Evolutionary conservation across 2,797 vertebrate genomes (phyloP), one percentile per base, ranked within the genome.

Genomic region (Rhadinocentrus ornatus): DNA sequence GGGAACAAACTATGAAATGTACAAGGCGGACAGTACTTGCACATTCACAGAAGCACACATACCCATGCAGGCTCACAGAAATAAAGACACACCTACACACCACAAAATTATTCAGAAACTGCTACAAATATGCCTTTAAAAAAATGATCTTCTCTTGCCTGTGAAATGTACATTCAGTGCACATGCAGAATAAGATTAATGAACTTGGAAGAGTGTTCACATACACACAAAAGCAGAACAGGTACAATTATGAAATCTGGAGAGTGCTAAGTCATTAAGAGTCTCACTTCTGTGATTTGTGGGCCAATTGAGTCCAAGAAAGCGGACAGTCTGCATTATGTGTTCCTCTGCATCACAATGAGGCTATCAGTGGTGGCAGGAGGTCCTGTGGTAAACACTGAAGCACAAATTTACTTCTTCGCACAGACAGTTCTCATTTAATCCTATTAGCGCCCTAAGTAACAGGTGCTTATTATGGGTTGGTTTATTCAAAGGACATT

Each of bases 361-460:
- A 84, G 60, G 85, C 50, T 12, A 84, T 86, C 73, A 88, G 62
- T 27, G 22, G 50, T 22, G 57, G 11, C 48, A 50, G 39, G 44
- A 31, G 31, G 61, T 59, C 74, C 32, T 72, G 79, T 52, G 44
- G 61, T 66, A 74, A 73, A 85, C 58, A 77, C 66, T 27, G 34
- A 62, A 27, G 69, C 15, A 71, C 34, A 63, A 66, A 73, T 73
- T 66, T 60, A 63, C 67, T 29, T 59, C 60, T 71, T 11, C 72
- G 67, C 81, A 85, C 78, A 75, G 66, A 75, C 84, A 86, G 81
- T 82, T 77, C 84, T 54, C 53, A 68, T 75, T 88, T 75, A 77
- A 65, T 35, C 60, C 54, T 18, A 80, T 80, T 78, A 87, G 53
- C 62, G 26, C 9, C 20, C n/a, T 22, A 39, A 81, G 54, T 75